Evolutionary conservation across 1,140 invertebrate species (phyloP).

Genomic region (Hyposmocoma kahamanoa): DNA sequence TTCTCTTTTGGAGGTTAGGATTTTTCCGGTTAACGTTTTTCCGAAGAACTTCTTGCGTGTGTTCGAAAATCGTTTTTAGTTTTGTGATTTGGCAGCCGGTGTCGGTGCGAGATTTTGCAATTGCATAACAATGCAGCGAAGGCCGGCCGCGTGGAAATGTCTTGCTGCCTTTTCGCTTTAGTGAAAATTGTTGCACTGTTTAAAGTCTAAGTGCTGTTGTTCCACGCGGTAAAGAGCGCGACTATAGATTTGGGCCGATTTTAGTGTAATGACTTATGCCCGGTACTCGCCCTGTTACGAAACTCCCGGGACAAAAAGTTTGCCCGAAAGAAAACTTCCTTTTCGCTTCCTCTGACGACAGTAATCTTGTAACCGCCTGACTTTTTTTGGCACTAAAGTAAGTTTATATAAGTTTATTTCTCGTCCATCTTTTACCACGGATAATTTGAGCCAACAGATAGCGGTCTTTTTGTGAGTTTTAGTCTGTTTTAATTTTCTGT

Average conservation of each 20-base stretch:
- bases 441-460: conserved; percentile 42
- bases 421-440: conserved; percentile 14
- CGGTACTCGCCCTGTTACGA: conserved; percentile 27
- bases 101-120: conserved; percentile 29
- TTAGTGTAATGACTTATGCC: conserved; percentile 28
- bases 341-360: conserved; percentile 36
- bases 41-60: conserved; percentile 31
- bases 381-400: conserved; percentile 43
- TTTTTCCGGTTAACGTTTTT: conserved; percentile 36
- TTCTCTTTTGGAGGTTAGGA: conserved; percentile 43
- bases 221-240: conserved; percentile 24
- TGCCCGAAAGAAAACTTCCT: conserved; percentile 39
- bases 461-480: conserved; percentile 19
- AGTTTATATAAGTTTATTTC: conserved; percentile 21
- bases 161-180: conserved; percentile 9
- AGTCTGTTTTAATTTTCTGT: conserved; percentile 23
- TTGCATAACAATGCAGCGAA: conserved; percentile 62
- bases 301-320: conserved; percentile 40
- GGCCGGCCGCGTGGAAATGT: conserved; percentile 44
- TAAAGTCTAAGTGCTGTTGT: conserved; percentile 19
- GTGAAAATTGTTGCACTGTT: conserved; percentile 39
- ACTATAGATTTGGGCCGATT: conserved; percentile 37
- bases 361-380: conserved; percentile 44
- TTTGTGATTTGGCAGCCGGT: conserved; percentile 33
- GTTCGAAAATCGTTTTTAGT: conserved; percentile 26